Base-by-base conservation (phyloP, 2,888 invertebrate species). In the Melieria omissa region DNA sequence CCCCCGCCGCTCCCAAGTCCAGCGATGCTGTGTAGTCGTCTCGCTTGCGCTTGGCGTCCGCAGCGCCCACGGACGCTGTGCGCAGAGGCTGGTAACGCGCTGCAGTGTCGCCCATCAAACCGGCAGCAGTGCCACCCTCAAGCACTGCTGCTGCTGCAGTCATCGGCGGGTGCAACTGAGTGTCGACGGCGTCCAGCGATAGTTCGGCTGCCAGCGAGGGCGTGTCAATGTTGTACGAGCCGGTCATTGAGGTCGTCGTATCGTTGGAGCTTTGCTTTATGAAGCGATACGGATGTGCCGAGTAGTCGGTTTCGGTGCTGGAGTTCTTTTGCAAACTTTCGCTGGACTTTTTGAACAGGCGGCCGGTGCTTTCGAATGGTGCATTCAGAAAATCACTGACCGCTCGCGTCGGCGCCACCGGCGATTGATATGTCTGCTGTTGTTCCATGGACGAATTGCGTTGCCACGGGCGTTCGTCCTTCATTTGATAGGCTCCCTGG, bases 221-320 rank as follows among this genome's bases (percentile, higher is more conserved):
- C 41, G 87, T 87, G 73, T 87, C 87, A 57, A 87, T 83, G 71
- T 87, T 87, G 66, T 85, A 87, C 52, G 87, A 87, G 42, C 87
- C 86, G 0, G 87, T 87, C 77, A 84, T 82, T 65, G 87, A 87
- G 73, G 86, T 86, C 72, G 84, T 87, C n/a, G 87, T 87, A 74
- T 87, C 87, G 68, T 87, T 87, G 55, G 87, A 87, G 74, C 86
- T 87, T 81, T 87, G 87, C 76, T 87, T 87, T 57, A 87, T 87
- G 61, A 87, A 84, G 63, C 84, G 83, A 78, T 87, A 87, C 57
- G 87, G 87, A 79, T 87, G 87, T 6, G 84, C 82, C 55, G 87
- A 87, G 74, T 86, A 87, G 66, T 87, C 87, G 10, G 87, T 87
- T 10, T 87, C 87, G 5, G 87, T 86, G 78, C 87, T 87, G 14